These are phyloP conservation scores for Cyprinodon brontotheroides DNA, from an alignment of 2,113 vertebrate genomes.

Conservation along the genomic window DNA sequence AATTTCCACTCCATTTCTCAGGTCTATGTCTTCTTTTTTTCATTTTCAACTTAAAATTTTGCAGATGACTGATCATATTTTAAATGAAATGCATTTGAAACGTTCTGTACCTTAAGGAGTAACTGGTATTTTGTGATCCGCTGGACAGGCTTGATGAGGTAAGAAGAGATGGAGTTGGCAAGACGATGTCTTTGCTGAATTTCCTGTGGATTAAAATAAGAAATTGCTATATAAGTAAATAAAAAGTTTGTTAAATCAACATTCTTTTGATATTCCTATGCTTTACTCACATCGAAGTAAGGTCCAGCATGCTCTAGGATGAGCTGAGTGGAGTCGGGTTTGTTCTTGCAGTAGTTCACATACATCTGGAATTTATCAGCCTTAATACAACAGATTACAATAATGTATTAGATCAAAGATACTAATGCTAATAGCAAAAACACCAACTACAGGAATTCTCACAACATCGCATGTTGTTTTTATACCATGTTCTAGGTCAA, in stretches of 20 bases:
- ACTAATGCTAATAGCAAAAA: not conserved
- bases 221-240: not conserved
- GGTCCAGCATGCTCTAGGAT: slow-evolving; percentile 95
- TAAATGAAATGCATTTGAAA: not conserved
- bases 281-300: slow-evolving; percentile 94
- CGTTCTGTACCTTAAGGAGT: slow-evolving; percentile 88
- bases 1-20: not conserved
- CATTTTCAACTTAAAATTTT: not conserved
- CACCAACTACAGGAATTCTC: not conserved
- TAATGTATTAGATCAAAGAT: slow-evolving; percentile 3
- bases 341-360: slow-evolving; percentile 99
- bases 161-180: slow-evolving; percentile 98
- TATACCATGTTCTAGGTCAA: too few relatives aligned
- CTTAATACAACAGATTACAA: slow-evolving; percentile 67
- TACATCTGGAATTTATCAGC: slow-evolving; percentile 99
- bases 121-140: slow-evolving; percentile 99
- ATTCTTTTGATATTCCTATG: not conserved
- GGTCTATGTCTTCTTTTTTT: not conserved
- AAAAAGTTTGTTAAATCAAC: not conserved
- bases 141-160: slow-evolving; percentile 99
- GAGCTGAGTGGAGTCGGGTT: slow-evolving; percentile 97
- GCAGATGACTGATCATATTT: not conserved
- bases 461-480: too few relatives aligned
- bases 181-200: slow-evolving; percentile 97
- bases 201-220: slow-evolving; percentile 79